phyloP scores from a whole-genome alignment of 2,888 invertebrate genomes.

The Tinea pellionella region DNA sequence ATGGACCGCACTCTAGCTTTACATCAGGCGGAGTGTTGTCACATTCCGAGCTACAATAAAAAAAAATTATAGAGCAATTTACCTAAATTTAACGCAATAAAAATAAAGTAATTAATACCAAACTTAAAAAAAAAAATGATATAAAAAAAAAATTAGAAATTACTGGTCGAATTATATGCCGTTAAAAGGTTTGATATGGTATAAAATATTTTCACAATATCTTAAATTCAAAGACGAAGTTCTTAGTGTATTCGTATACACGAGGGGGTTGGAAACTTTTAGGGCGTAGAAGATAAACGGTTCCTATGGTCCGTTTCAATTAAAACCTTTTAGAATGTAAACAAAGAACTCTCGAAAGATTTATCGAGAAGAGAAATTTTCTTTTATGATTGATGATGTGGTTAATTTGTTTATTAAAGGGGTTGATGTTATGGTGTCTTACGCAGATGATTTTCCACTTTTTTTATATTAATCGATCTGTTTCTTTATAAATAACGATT shows the following conservation, averaged over 20 bases:
- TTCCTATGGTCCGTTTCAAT: neutral
- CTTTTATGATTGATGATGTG: neutral
- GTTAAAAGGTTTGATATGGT: neutral
- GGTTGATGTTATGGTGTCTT: neutral
- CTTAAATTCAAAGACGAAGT: constrained; percentile 10
- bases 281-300: constrained; percentile 1
- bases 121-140: too few species aligned
- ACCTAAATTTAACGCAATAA: too few species aligned
- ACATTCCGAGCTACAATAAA: too few species aligned
- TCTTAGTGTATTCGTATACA: neutral
- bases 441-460: neutral
- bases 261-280: neutral
- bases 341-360: neutral
- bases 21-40: too few species aligned
- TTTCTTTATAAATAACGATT: neutral
- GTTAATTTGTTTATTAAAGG: neutral
- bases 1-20: too few species aligned
- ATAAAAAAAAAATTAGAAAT: too few species aligned
- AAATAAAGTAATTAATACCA: too few species aligned
- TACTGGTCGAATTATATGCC: too few species aligned
- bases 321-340: neutral
- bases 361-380: neutral
- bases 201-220: constrained; percentile 12
- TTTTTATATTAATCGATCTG: neutral
- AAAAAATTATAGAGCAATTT: too few species aligned